Conservation (phyloP, 2,888 invertebrate species). For the Temnothorax rugatulus region DNA sequence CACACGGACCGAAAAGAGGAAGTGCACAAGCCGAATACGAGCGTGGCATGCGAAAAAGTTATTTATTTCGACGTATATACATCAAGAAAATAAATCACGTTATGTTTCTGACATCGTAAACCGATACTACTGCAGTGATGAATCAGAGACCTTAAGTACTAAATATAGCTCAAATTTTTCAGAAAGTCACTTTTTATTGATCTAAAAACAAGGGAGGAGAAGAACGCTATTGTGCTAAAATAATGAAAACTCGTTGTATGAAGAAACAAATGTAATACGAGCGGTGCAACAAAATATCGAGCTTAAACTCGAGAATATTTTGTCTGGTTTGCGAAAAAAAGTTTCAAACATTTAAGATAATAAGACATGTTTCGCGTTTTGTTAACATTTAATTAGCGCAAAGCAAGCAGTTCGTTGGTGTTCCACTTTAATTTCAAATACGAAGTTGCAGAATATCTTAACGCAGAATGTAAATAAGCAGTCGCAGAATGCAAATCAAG, state of each 20-base stretch:
- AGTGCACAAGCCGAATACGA: neutral
- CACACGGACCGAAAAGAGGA: neutral
- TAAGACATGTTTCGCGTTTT: neutral
- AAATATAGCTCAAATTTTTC: slow-evolving; percentile 9
- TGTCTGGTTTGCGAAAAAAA: neutral
- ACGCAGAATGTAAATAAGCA: slow-evolving; percentile 49
- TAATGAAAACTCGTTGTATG: neutral
- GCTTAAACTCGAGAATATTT: slow-evolving; percentile 4
- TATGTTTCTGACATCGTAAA: slow-evolving; percentile 10
- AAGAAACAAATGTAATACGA: neutral
- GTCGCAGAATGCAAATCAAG: slow-evolving; percentile 42
- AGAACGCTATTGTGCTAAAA: neutral
- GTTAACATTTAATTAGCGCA: slow-evolving; percentile 48
- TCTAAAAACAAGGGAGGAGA: neutral
- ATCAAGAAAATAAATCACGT: slow-evolving; percentile 34
- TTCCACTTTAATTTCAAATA: slow-evolving; percentile 38
- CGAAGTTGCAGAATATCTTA: slow-evolving; percentile 46
- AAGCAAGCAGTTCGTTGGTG: neutral
- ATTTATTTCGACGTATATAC: slow-evolving; percentile 25
- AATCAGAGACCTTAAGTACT: neutral
- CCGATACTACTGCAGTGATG: neutral
- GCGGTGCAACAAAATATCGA: neutral
- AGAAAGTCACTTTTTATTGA: neutral
- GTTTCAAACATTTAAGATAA: neutral
- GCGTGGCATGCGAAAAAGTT: neutral